Conservation (phyloP, 2,797 vertebrate genomes). For the Schizopygopsis pylzovi region DNA sequence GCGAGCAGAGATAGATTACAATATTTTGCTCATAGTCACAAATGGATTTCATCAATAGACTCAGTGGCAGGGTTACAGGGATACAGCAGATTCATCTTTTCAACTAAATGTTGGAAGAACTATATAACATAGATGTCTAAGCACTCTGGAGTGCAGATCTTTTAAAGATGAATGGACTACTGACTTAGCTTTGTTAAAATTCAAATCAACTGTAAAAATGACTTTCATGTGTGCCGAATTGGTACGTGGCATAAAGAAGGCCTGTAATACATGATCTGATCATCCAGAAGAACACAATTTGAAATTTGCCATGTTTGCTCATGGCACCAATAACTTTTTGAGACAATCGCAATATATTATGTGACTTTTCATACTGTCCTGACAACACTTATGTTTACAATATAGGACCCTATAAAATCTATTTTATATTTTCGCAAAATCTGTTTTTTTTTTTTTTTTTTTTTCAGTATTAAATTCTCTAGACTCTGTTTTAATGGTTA, state of each 20-base stretch:
- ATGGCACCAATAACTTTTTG: background rate
- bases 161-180: background rate
- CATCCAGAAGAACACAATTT: background rate
- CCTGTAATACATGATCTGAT: background rate
- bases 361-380: background rate
- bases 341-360: background rate
- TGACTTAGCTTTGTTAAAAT: background rate
- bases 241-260: background rate
- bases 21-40: slow-evolving; percentile 14
- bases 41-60: slow-evolving; percentile 9
- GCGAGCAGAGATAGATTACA: background rate
- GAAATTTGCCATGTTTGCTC: background rate
- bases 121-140: background rate
- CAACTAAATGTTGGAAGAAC: background rate
- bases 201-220: background rate
- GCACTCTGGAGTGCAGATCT: background rate
- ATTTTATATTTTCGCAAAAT: too few species aligned
- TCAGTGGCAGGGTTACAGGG: background rate
- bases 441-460: too few species aligned
- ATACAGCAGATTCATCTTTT: background rate
- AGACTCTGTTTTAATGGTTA: too few species aligned
- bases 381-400: background rate
- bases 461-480: too few species aligned
- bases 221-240: background rate
- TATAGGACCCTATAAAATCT: too few species aligned